Base-by-base conservation (phyloP, 2,113 vertebrate species). In the Triplophysa dalaica region DNA sequence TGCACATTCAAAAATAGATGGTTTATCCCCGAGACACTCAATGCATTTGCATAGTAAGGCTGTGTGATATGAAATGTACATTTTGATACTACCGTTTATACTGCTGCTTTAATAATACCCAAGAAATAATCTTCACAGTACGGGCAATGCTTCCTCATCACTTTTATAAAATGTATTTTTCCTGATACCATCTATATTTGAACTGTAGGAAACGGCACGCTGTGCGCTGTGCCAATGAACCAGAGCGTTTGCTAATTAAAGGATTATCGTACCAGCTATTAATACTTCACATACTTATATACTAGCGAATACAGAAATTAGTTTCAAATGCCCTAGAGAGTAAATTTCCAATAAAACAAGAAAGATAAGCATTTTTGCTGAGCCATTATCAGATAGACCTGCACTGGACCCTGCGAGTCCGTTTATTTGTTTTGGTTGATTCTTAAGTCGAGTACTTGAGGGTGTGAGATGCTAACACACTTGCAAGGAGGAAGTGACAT, bases 241-340 rank as follows among this genome's bases (percentile, higher is more conserved):
- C 58, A 75, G 22, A 63, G 58, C 73, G 43, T 75, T 60, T 48
- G 73, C 41, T 63, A 50, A 75, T 63, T 75, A 63, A 48, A 75
- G 58, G 73, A 50, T 75, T 63, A 75, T 48, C 41, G 45, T 75
- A 75, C 73, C 73, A 63, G 58, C 73, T 75, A 58, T 63, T 58
- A 75, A 63, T 75, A 48, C 48, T 24, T 75, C 73, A 75, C 38
- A 75, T 48, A 75, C 56, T 62, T 75, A 45, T 21, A 62, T 48
- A 75, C 38, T 75, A 50, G 58, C 16, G 58, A n/a, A 75, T 50
- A 43, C 54, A 60, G 54, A 61, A 75, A 63, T 75, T 75, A 8
- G 21, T 29, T 62, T 75, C 58, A 63, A 62, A 62, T 78, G 52
- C 38, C 21, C 3, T 60, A 13, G 66, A 19, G 66, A 22, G 56